These are phyloP conservation scores for Paramormyrops kingsleyae DNA, from an alignment of 2,113 vertebrate genomes.

Conservation along the genomic window DNA sequence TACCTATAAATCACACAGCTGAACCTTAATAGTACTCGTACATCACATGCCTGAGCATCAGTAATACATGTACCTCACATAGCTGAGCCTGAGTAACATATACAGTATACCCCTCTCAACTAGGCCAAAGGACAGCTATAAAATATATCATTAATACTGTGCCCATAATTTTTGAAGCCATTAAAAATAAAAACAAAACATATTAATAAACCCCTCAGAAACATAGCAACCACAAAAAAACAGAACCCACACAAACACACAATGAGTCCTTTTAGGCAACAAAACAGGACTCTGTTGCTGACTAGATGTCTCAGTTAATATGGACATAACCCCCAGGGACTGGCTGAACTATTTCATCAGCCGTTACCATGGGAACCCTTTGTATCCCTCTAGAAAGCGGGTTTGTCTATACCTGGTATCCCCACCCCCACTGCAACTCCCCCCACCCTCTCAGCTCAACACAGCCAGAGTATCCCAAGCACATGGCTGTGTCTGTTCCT, in stretches of 20 bases:
- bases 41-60: background rate
- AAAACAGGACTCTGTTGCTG: background rate
- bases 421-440: background rate
- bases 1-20: background rate
- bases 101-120: background rate
- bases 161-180: background rate
- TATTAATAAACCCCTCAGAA: background rate
- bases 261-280: background rate
- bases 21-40: background rate
- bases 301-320: conserved; percentile 9
- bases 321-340: conserved; percentile 12
- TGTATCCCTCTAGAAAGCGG: background rate
- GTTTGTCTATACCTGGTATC: conserved; percentile 5
- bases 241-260: conserved; percentile 13
- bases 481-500: background rate
- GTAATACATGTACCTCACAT: background rate
- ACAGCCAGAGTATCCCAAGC: background rate
- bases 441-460: background rate
- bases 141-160: background rate
- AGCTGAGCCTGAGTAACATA: background rate
- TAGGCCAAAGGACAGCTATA: background rate
- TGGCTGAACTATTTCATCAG: conserved; percentile 10
- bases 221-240: background rate
- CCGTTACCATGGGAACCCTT: conserved; percentile 16
- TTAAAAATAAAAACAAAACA: background rate